These are phyloP conservation scores for Rhorus exstirpatorius DNA, from an alignment of 2,888 invertebrate species.

Conservation along the genomic window DNA sequence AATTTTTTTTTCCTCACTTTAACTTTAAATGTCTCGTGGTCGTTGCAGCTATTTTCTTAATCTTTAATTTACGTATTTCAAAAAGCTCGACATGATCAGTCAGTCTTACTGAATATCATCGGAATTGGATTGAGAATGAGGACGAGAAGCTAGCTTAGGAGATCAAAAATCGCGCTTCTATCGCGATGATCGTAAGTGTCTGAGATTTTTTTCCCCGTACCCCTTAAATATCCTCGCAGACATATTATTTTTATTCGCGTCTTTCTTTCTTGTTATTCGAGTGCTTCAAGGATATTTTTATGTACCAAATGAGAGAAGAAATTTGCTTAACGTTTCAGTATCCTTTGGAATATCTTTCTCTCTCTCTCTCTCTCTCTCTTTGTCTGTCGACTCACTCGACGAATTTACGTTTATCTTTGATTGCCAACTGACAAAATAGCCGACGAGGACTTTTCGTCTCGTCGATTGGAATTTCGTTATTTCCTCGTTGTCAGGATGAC, in stretches of 20 bases:
- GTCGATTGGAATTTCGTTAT: conserved; percentile 56
- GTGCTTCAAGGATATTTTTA: background rate
- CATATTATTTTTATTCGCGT: background rate
- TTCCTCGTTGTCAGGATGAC: background rate
- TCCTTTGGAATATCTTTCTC: background rate
- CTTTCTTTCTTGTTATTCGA: background rate
- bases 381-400: conserved; percentile 8
- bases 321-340: conserved; percentile 5
- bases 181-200: background rate
- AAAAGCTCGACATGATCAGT: conserved; percentile 36
- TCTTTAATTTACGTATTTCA: conserved; percentile 48
- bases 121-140: conserved; percentile 53
- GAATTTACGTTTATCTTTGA: conserved; percentile 49
- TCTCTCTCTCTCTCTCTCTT: background rate
- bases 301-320: background rate
- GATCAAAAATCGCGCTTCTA: background rate
- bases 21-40: conserved; percentile 39
- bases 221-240: background rate
- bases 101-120: conserved; percentile 27
- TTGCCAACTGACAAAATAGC: conserved; percentile 12
- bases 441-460: conserved; percentile 8
- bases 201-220: too few relatives aligned
- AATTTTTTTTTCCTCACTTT: conserved; percentile 7
- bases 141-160: background rate
- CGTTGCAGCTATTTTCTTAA: conserved; percentile 6